Conservation (phyloP, 2,888 invertebrate genomes). For the Mesoligia furuncula region DNA sequence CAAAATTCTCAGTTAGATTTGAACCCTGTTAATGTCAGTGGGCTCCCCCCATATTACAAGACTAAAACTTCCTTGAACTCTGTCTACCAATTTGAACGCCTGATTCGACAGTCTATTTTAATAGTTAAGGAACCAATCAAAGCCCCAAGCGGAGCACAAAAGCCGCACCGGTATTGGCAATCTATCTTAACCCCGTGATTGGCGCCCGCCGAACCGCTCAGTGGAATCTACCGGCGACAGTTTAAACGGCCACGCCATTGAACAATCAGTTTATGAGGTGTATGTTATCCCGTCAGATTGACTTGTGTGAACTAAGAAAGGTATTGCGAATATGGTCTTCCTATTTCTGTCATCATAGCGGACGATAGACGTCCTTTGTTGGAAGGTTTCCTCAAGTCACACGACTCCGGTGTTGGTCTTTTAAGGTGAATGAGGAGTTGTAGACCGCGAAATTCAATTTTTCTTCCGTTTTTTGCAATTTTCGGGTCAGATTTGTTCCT, state of each 20-base stretch:
- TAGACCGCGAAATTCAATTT: too few species aligned
- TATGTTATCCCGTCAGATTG: conserved; percentile 12
- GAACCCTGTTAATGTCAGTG: neutral
- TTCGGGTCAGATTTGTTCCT: too few species aligned
- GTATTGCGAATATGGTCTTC: neutral
- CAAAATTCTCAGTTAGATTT: neutral
- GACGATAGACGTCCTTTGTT: neutral
- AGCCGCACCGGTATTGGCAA: conserved; percentile 67
- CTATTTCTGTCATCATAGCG: neutral
- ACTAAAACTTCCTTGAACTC: neutral
- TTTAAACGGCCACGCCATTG: conserved; percentile 67
- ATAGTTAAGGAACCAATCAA: conserved; percentile 3
- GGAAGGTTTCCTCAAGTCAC: neutral
- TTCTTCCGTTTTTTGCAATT: too few species aligned
- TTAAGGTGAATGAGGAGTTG: too few species aligned
- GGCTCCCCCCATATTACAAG: too few species aligned
- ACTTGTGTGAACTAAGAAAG: conserved; percentile 29
- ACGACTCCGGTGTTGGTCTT: too few species aligned
- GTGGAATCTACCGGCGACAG: conserved; percentile 68
- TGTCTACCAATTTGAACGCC: neutral
- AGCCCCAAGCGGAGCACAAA: conserved; percentile 55
- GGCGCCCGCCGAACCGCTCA: conserved; percentile 66
- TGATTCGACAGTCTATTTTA: neutral
- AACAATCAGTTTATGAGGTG: conserved; percentile 62
- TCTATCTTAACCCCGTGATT: conserved; percentile 75